Conservation (phyloP, 37 sponge, comb jelly and placozoan species). For the Agelas oroides region DNA sequence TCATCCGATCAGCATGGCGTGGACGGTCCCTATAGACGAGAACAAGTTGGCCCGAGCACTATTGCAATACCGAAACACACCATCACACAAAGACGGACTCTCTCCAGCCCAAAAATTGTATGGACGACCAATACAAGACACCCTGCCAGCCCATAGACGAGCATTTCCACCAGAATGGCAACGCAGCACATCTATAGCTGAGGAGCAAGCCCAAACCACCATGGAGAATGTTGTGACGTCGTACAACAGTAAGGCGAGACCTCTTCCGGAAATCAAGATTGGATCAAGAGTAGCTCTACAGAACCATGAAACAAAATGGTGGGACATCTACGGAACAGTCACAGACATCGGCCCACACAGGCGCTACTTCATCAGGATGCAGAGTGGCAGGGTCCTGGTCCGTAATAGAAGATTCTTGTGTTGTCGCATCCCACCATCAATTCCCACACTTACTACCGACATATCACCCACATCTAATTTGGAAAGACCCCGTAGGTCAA, state of each 20-base stretch:
- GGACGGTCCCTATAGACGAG: too few species aligned
- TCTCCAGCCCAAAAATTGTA: conserved; percentile 21
- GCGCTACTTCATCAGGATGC: conserved; percentile 7
- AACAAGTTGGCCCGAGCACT: conserved; percentile 15
- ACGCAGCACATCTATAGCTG: background rate
- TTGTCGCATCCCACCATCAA: background rate
- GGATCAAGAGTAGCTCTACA: background rate
- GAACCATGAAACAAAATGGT: background rate
- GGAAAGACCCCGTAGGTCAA: background rate
- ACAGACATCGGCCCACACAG: conserved; percentile 13
- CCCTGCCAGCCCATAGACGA: conserved; percentile 1
- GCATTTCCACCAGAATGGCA: background rate
- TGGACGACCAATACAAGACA: conserved; percentile 30
- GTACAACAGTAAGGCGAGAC: background rate
- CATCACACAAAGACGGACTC: too few species aligned
- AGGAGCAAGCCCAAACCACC: background rate
- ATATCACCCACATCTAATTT: background rate
- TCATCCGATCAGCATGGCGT: too few species aligned
- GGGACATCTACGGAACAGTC: too few species aligned
- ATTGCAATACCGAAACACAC: conserved; percentile 33
- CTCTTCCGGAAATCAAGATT: background rate
- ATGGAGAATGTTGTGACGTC: background rate
- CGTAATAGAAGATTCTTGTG: conserved; percentile 2
- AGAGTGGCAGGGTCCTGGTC: conserved; percentile 11
- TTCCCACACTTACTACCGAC: background rate